Base-by-base conservation (phyloP, 2,888 invertebrate species). In the Helicoverpa assulta region DNA sequence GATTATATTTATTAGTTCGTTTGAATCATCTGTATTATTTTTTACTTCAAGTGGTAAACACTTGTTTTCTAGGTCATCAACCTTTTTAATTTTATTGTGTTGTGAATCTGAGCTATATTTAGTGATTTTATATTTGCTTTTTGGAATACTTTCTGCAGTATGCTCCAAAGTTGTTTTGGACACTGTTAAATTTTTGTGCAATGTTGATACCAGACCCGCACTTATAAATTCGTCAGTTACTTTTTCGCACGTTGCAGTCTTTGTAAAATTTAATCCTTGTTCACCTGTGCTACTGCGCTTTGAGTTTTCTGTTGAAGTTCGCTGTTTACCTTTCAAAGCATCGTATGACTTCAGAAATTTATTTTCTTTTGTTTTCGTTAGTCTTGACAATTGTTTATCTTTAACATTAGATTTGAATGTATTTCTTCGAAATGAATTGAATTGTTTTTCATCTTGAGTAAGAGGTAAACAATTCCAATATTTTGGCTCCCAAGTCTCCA, bases 401-500 rank as follows among this genome's bases (percentile, higher is more conserved):
- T 52, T 71, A 29, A 8, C 2, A 59, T 73, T 76, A 4, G 67
- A 12, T 7, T 56, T 73, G 14, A 63, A 65, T 57, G 12, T 51
- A 33, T 37, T 58, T 4, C 37, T 52, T 21, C 10, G 51, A 21
- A 73, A 67, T 53, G 63, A 62, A 8, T 78, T 62, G 7, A 63
- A 62, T 61, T 62, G 54, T 51, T 64, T 55, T 55, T 84, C 64
- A 16, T 76, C 58, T 43, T 77, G 40, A 43, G 70, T 66, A 19
- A 75, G 80, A 4, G 83, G 72, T 40, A 85, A 69, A 37, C 80
- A 77, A 67, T 88, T 88, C 90, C 92, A 91, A 75, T 88, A 92
- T 59, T 85, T 88, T 2, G 91, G 89, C 19, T 69, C 77, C 94
- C 93, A 93, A 6, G 88, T 88, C 21, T 94, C 94, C 61, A 84